phyloP scores from a whole-genome alignment of 1,140 invertebrate genomes.

The Brachystomella parvula region DNA sequence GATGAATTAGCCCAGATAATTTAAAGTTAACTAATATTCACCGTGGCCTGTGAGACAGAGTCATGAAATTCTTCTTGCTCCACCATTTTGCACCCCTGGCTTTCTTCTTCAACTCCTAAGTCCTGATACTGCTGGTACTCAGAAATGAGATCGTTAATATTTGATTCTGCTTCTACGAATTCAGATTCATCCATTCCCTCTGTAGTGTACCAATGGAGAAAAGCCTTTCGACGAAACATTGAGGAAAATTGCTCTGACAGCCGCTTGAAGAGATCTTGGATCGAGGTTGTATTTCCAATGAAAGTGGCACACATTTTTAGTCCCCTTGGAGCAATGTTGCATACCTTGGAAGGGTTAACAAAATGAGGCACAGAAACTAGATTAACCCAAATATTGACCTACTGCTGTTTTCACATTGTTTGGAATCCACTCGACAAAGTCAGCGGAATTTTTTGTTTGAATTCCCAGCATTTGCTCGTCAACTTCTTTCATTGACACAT shows the following conservation, averaged over 20 bases:
- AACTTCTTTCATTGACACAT: constrained; percentile 58
- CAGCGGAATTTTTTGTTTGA: constrained; percentile 41
- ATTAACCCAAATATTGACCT: not conserved
- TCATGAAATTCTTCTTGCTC: constrained; percentile 32
- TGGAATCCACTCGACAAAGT: constrained; percentile 57
- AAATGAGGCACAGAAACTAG: no score
- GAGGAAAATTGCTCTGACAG: constrained; percentile 64
- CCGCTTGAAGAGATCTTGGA: constrained; percentile 61
- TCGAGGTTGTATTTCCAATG: constrained; percentile 59
- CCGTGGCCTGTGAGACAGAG: not conserved
- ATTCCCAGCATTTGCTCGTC: constrained; percentile 47
- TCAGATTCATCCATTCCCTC: constrained; percentile 57
- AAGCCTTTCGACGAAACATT: constrained; percentile 74
- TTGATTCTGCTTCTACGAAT: constrained; percentile 62
- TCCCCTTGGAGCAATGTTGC: constrained; percentile 49
- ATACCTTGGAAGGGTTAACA: no score
- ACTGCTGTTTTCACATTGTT: constrained; percentile 58
- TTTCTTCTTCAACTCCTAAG: constrained; percentile 41
- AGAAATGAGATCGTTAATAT: constrained; percentile 64
- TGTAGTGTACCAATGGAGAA: constrained; percentile 54
- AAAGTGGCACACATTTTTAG: constrained; percentile 63
- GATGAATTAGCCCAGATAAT: no score
- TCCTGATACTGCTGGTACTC: constrained; percentile 58
- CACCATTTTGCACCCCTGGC: constrained; percentile 42
- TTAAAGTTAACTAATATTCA: no score